Conservation (phyloP, 2,797 vertebrate species). For the Delichon dasypus region DNA sequence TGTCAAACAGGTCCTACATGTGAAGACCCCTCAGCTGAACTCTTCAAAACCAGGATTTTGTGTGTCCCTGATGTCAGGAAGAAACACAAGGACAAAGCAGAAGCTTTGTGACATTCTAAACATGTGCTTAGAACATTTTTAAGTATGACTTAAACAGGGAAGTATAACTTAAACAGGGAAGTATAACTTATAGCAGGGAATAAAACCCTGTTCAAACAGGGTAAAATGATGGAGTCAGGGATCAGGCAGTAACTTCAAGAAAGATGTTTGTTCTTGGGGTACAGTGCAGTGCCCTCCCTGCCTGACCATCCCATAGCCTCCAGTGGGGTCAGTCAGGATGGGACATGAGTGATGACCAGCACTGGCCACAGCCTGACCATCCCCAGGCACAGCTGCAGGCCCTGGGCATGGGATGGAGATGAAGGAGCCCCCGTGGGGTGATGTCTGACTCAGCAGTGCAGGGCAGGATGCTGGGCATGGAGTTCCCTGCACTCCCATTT, state of each 20-base stretch:
- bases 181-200: not conserved
- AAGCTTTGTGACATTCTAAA: not conserved
- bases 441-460: not conserved
- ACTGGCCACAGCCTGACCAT: not conserved
- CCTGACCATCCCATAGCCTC: fast-evolving
- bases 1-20: not conserved
- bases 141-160: too few species aligned
- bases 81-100: not conserved
- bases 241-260: not conserved
- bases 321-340: not conserved
- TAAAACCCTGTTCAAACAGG: not conserved
- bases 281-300: not conserved
- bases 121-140: not conserved
- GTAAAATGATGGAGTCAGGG: not conserved
- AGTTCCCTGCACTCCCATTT: not conserved
- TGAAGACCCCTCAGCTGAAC: not conserved
- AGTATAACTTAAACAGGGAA: not conserved
- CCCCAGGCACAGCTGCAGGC: not conserved
- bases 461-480: too few species aligned
- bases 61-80: not conserved
- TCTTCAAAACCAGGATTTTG: not conserved
- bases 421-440: not conserved
- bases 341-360: fast-evolving
- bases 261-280: not conserved
- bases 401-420: not conserved